Base-by-base conservation (phyloP, 2,888 invertebrate genomes). In the Andrena bucephala region DNA sequence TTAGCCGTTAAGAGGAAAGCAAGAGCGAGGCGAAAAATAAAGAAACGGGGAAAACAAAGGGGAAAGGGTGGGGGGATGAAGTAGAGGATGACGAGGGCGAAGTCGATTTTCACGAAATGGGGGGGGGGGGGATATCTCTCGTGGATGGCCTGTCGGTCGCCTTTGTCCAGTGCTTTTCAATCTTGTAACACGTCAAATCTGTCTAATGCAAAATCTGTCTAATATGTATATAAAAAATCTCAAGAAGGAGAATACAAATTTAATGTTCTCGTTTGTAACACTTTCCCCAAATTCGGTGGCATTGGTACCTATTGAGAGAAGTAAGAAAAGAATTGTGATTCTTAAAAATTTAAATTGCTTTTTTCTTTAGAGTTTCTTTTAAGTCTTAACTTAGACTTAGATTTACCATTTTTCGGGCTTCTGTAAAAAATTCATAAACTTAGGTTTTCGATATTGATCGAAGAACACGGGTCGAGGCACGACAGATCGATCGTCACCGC, bases 1-100 rank as follows among this genome's bases (percentile, higher is more conserved):
- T 77, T 89, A 85, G 78, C 54, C 29, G 36, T 82, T 89, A 88
- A 88, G 82, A 33, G 62, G 59, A 42, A 68, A 36, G 29, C 48
- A 52, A 33, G 36, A 69, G 65, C 24, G 54, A 27, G 59, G 2
- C 42, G 42, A 42, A 42, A 42, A 42, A 42, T 42, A n/a, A 42
- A 29, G 6, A 5, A 48, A 2, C 50, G 60, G 60, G 27, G 65
- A 63, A 57, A 57, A 52, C 33, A 48, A 62, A 52, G 27, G 31
- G 71, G 36, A 27, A 20, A 59, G 50, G 33, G 31, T 10, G 54
- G 48, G 8, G 48, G 67, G 20, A 8, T 73, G 48, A 36, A 20
- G n/a, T 36, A 29, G 27, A 52, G 48, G 27, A 50, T 69, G 69
- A 27, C 0, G 33, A 48, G 69, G 20, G 50, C 10, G 65, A 76